Evolutionary conservation across 92 coral and sea anemone genomes (phyloP), one percentile per base, ranked within the genome.

Genomic region (Siderastrea siderea): DNA sequence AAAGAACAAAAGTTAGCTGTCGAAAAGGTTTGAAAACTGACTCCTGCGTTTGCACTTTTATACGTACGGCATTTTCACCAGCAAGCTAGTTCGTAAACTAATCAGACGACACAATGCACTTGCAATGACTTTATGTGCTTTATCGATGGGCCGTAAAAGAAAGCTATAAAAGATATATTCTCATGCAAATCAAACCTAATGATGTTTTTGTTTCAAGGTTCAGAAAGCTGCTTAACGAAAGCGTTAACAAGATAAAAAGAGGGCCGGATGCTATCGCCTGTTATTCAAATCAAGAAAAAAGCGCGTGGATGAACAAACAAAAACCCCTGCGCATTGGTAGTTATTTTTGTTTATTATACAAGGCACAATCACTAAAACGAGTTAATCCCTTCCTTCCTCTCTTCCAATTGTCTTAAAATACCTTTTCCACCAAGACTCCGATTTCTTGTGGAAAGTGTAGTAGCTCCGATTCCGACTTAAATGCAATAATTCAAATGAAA

Each of bases 271-370:
- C 52, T 16, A 52, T 17, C 14, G 59, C 38, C 52, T 52, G 50
- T 26, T 26, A 26, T 51, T 50, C 62, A 74, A 50, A 51, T 51
- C 62, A 16, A 74, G 63, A 26, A 74, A 57, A 52, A 26, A 75
- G 48, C 7, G 6, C 16, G 8, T 17, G 10, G 79, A 19, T 75
- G 38, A 26, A 26, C 38, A 26, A 75, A 75, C 50, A 75, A 54
- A 9, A 15, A 3, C 63, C 6, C 45, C 63, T 58, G 63, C 54
- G 47, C 9, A 9, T 54, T 19, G 15, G 63, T 53, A 3, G 79
- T 62, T 75, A 54, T 75, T 75, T 54, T 75, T 75, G 63, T 44
- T 62, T 75, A 19, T 55, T 52, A 43, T n/a, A 75, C 47, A 54
- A 10, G 47, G 47, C 62, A 75, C 49, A 4, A 5, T n/a, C 10